Evolutionary conservation across 2,113 vertebrate genomes (phyloP), one percentile per base, ranked within the genome.

Genomic region (Callopanchax toddi): DNA sequence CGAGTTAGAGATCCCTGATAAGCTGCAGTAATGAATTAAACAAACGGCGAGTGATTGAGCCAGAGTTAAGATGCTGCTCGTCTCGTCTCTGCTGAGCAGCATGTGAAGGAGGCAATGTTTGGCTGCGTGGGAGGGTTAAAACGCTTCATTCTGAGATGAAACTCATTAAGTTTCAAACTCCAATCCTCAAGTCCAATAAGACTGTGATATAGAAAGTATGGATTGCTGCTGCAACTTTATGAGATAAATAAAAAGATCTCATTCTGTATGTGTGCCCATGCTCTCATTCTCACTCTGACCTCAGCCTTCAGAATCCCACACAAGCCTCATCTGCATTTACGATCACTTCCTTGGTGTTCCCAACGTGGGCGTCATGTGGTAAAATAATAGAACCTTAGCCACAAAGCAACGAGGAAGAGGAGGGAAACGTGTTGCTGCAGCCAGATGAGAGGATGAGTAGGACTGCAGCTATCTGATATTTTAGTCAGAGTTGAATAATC

Each of bases 141-240:
- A 67, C 68, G 71, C 60, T 21, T 51, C 43, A 43, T 60, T 55
- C 50, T 0, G 18, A 86, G 83, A 84, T 85, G 73, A 87, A 90
- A 88, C 82, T 90, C 85, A 91, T 89, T 87, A 84, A 83, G 67
- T 81, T 71, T 79, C 68, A 36, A 73, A 53, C 65, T 87, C 76
- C 63, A 61, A 43, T 84, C 65, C 78, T 74, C 65, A 22, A 48
- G 60, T 82, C 81, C 72, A 89, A 89, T 89, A 91, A 85, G 73
- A 72, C 60, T 40, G 63, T 71, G 73, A 86, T 87, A 86, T 82
- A 71, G 86, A 84, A 84, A 86, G 52, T 81, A 85, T 84, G 76
- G 86, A 86, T 86, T 52, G 67, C 49, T 60, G 59, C 85, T 66
- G 64, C 58, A 39, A 36, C 62, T 76, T 67, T 60, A 60, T 57